Evolutionary conservation across 2,797 vertebrate genomes (phyloP), one percentile per base, ranked within the genome.

Genomic region (Falco novaeseelandiae): DNA sequence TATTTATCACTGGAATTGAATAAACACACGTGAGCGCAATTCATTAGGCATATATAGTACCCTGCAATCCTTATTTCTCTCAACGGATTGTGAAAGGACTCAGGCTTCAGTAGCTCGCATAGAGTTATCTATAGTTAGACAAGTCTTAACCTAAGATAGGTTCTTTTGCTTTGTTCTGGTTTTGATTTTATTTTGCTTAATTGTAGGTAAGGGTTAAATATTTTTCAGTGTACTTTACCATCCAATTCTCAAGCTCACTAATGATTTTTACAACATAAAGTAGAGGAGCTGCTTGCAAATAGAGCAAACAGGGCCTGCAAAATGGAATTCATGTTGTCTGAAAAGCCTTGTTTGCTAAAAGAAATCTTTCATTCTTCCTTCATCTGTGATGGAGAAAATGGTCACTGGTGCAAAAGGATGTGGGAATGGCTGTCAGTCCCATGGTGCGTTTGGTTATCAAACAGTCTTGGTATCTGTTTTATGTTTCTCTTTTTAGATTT

Each of bases 11-110:
- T 66, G 36, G 61, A 87, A 92, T 78, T 38, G 9, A 58, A 11
- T 66, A 67, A 66, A 67, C 6, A 36, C 0, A 0, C 3, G 5
- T 82, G 6, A 12, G 1, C 8, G 66, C 8, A 77, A 9, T 32
- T 88, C 25, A 32, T 66, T 87, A n/a, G 22, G 5, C 8, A 9
- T 23, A 14, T 54, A 49, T 38, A 66, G 6, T 54, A 3, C 22
- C n/a, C 23, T 57, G 7, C 4, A 61, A 9, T 29, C 46, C 12
- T 58, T 87, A 29, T 34, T 76, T 89, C 30, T 90, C 19, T 86
- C 19, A 48, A 15, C 3, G 16, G 10, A 10, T 16, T 52, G 2
- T 57, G 40, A 82, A 89, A 69, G 17, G 22, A 40, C 15, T 61
- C 29, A 59, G 25, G 20, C 8, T 71, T 67, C 13, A 52, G 19